A percentile compares a stretch with the other conserved stretches of the same genome.
These are phyloP conservation scores for Daboia siamensis DNA, from an alignment of 2,113 vertebrate species.

Conservation along the genomic window DNA sequence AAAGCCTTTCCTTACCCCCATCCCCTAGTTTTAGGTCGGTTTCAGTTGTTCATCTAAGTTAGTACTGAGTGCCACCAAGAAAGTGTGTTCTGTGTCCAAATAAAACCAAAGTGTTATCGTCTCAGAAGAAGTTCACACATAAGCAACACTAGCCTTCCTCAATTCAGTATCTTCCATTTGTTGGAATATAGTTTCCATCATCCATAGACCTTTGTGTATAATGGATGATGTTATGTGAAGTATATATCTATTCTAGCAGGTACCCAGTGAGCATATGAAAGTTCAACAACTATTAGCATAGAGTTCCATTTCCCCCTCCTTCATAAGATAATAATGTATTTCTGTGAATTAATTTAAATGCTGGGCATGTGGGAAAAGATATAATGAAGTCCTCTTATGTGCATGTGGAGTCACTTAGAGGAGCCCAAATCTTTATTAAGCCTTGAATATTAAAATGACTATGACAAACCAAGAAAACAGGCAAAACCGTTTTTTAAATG, in stretches of 20 bases:
- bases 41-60: no score
- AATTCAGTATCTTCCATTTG: background rate
- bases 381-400: background rate
- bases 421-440: background rate
- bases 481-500: background rate
- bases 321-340: background rate
- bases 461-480: background rate
- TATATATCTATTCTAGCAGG: no score
- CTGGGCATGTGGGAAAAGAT: background rate
- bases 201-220: no score
- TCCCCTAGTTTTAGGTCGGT: no score
- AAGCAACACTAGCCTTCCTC: background rate
- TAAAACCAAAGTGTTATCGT: no score
- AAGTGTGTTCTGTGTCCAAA: no score
- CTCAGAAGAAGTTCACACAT: no score
- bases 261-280: no score
- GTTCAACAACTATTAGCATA: background rate
- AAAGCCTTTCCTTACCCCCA: no score
- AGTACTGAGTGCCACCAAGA: no score
- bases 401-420: background rate
- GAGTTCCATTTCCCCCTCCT: background rate
- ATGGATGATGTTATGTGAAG: no score
- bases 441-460: background rate
- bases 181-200: background rate
- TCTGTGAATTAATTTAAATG: background rate